Evolutionary conservation across 2,797 vertebrate species (phyloP), one percentile per base, ranked within the genome.

Genomic region (Pangasius larnaudii): DNA sequence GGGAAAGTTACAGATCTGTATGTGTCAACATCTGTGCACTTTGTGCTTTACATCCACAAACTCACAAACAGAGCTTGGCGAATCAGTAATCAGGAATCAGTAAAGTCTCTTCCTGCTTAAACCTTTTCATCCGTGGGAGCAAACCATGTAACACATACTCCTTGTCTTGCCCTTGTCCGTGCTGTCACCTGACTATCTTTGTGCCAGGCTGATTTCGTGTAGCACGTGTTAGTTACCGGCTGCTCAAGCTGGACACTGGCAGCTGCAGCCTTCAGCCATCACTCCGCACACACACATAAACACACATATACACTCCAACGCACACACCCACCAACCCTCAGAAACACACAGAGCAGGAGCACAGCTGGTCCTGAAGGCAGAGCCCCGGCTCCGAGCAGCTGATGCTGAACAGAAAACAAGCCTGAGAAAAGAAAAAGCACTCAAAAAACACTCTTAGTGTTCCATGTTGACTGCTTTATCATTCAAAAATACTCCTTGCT

Each of bases 161-260:
- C 74, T 58, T 46, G 30, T n/a, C 61, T 72, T 16, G n/a, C 16
- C 39, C 30, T 51, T 9, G 80, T 14, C 69, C 63, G 75, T 84
- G 87, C 86, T 4, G 61, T 36, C 91, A 89, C 90, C 88, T 89
- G 86, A 88, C 88, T 84, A 86, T 65, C 87, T 75, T 80, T 2
- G 90, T 90, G 87, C 79, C 90, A 90, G 83, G 87, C 88, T 87
- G 59, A 91, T 89, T 89, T 93, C 91, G 84, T 33, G 82, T 90
- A 91, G 92, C 91, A 91, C 87, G 91, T 93, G 93, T 93, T 93
- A 93, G 86, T 92, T 92, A 69, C 89, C 90, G 92, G 92, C 92
- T 84, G 87, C 91, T 90, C 85, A 80, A 88, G 91, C 69, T n/a
- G 30, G 87, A 90, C 91, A 92, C 94, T 89, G 89, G 30, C 87